Base-by-base conservation (phyloP, 64 coral and sea anemone genomes). In the Montipora cactus region DNA sequence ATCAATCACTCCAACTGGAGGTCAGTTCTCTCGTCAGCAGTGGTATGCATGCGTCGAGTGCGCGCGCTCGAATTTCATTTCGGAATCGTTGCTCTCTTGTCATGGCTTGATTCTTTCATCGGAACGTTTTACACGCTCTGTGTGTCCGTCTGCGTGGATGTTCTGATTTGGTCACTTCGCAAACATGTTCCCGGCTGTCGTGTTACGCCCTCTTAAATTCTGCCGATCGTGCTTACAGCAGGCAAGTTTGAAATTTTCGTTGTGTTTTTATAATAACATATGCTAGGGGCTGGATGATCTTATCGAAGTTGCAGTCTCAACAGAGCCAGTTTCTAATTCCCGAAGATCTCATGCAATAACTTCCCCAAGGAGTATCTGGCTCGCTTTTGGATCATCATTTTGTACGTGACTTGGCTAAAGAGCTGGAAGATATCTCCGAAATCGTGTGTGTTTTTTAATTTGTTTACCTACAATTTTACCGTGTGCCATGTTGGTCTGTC, bases 171-270 rank as follows among this genome's bases (percentile, higher is more conserved):
- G 6, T 9, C 18, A 71, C 9, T 49, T 86, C 79, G 18, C 72
- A 51, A 95, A 74, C 59, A 98, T 98, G 96, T 89, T 98, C 86
- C 96, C 96, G 2, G 72, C 80, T 59, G 79, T 93, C 72, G 75
- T 98, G 72, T 61, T 98, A 77, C 79, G 79, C 47, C 96, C 96
- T 22, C 47, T 98, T 21, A 81, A 81, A 76, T 79, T 83, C 10
- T 98, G 96, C 82, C 95, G 94, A 83, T 64, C 87, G 11, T 98
- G 96, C 73, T 77, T 98, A 48, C 74, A 84, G 16, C 94, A 98
- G 96, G 96, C 93, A 92, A 98, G 96, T 98, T 89, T 14, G 14
- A 64, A 48, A 15, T 74, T 46, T 19, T 46, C 3, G 10, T 44
- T 20, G 22, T 59, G 14, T 75, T 81, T 51, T 82, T 69, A 47